Evolutionary conservation across 2,888 invertebrate species (phyloP), one percentile per base, ranked within the genome.

Genomic region (Drosophila acutilabella): DNA sequence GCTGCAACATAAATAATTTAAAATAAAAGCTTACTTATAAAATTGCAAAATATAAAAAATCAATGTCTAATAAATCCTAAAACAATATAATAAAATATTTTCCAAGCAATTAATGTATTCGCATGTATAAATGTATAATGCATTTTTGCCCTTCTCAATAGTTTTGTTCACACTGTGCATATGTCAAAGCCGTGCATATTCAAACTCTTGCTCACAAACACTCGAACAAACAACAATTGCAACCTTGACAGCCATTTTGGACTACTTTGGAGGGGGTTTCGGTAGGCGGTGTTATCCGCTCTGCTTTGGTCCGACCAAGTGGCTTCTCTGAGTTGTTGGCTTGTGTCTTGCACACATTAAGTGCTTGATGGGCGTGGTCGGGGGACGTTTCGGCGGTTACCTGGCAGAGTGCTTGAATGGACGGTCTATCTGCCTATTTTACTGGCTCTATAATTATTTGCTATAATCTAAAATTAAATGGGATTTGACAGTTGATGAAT

Each of bases 401-500:
- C 62, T 77, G 73, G 36, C 50, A 45, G 42, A 56, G 59, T 64
- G 54, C 11, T 56, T 44, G 18, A 36, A 8, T 18, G n/a, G 52
- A 13, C 47, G 40, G 53, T 33, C 23, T 41, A 13, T 16, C 30
- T 53, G 64, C 62, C 40, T 47, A 30, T 30, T 30, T 30, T 30
- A 36, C 69, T 60, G 67, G 47, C 73, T 76, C 80, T 73, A 85
- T 85, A 82, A 82, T 82, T 82, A 82, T 82, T 82, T 82, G 82
- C 82, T 67, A 82, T 85, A 85, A 82, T 82, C 82, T 82, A 78
- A 82, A 82, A 80, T 80, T 82, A 76, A 82, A 82, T 82, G 86
- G 82, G 82, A 82, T 82, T 82, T 85, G 82, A 82, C 82, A 80
- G 80, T 82, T 82, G 82, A 82, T 85, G 82, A 82, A 85, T 85